Conservation (phyloP, 2,888 invertebrate genomes). For the Eudemis profundana region DNA sequence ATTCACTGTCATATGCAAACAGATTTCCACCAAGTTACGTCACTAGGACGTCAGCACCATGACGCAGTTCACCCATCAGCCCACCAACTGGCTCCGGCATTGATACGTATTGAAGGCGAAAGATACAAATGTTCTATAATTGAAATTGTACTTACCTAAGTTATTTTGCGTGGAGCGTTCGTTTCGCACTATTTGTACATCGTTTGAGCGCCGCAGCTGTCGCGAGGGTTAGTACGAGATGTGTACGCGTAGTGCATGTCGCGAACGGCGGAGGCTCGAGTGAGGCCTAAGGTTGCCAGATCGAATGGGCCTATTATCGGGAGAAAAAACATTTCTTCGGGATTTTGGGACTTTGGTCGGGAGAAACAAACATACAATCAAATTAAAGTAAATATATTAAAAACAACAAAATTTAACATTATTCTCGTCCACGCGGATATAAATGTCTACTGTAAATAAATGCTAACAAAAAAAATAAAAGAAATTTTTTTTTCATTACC, state of each 20-base stretch:
- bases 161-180: slow-evolving; percentile 15
- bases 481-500: too few relatives aligned
- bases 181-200: slow-evolving; percentile 42
- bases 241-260: slow-evolving; percentile 66
- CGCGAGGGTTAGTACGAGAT: slow-evolving; percentile 47
- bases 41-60: slow-evolving; percentile 62
- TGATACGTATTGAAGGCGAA: slow-evolving; percentile 42
- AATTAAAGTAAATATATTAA: too few relatives aligned
- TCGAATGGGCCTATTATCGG: too few relatives aligned
- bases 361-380: too few relatives aligned
- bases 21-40: slow-evolving; percentile 60
- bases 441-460: too few relatives aligned
- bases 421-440: too few relatives aligned
- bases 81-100: slow-evolving; percentile 50
- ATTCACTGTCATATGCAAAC: slow-evolving; percentile 20
- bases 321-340: too few relatives aligned
- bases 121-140: background rate
- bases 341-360: too few relatives aligned
- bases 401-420: too few relatives aligned
- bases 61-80: slow-evolving; percentile 61
- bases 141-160: slow-evolving; percentile 32
- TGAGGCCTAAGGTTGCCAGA: too few relatives aligned
- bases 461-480: too few relatives aligned
- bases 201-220: slow-evolving; percentile 18
- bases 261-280: slow-evolving; percentile 58